Conservation (phyloP, 2,113 vertebrate species). For the Indri indri region DNA sequence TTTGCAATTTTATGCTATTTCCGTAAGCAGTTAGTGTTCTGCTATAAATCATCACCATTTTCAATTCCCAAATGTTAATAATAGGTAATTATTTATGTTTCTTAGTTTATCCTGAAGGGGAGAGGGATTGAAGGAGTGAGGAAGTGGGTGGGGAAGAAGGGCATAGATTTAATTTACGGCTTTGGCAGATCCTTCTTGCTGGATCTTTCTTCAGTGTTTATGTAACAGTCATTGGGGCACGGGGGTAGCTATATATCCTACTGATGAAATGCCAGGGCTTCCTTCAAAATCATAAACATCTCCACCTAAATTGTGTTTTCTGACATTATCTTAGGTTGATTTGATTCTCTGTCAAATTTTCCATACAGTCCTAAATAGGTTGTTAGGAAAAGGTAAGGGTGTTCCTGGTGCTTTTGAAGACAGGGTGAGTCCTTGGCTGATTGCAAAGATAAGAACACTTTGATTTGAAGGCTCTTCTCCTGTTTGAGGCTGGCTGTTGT, state of each 20-base stretch:
- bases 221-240: neutral
- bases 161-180: conserved; percentile 1
- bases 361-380: neutral
- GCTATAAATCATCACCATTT: conserved; percentile 19
- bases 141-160: conserved; percentile 8
- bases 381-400: neutral
- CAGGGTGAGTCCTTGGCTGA: neutral
- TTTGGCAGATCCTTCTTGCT: neutral
- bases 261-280: conserved; percentile 45
- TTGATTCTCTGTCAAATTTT: conserved; percentile 19
- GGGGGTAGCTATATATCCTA: neutral
- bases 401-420: neutral
- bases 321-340: conserved; percentile 19
- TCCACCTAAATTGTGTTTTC: conserved; percentile 37
- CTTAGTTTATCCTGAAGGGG: conserved; percentile 27
- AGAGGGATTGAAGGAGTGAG: neutral
- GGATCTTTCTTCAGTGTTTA: conserved; percentile 25
- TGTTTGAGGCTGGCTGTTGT: neutral
- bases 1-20: neutral
- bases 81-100: conserved; percentile 48
- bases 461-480: conserved; percentile 26
- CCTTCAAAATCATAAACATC: conserved; percentile 31
- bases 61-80: neutral
- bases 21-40: neutral
- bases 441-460: conserved; percentile 12